Conservation (phyloP, 2,113 vertebrate genomes). For the Oxyura jamaicensis region DNA sequence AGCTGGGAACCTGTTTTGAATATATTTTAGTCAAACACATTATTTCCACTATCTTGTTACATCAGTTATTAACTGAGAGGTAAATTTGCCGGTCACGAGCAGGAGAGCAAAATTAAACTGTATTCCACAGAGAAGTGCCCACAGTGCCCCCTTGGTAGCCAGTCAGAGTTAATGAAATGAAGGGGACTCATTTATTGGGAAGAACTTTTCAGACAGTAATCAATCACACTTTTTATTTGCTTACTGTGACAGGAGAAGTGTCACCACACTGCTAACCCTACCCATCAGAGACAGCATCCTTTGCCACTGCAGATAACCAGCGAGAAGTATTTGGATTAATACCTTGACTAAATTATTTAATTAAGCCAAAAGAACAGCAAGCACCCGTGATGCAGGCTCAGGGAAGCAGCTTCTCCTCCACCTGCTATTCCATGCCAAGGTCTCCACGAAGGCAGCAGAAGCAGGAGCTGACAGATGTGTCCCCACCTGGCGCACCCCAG, state of each 20-base stretch:
- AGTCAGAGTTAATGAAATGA: neutral
- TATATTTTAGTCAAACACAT: neutral
- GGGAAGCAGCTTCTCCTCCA: neutral
- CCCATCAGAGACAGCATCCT: neutral
- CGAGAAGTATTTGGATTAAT: neutral
- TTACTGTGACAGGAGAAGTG: neutral
- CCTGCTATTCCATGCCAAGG: neutral
- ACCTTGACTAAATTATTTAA: neutral
- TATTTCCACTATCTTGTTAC: constrained; percentile 14
- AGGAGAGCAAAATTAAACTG: neutral
- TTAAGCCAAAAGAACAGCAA: neutral
- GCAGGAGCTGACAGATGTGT: neutral
- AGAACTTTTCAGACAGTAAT: neutral
- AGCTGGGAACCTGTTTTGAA: neutral
- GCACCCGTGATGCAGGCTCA: neutral
- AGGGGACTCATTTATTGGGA: constrained; percentile 29
- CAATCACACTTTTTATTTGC: neutral
- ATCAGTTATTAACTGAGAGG: neutral
- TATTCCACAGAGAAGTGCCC: neutral
- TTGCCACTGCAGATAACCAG: neutral
- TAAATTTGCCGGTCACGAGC: neutral
- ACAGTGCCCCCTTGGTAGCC: neutral
- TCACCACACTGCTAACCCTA: neutral
- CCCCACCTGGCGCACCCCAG: neutral
- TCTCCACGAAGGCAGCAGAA: neutral